phyloP scores from a whole-genome alignment of 2,888 invertebrate genomes.

The Seira ritae region DNA sequence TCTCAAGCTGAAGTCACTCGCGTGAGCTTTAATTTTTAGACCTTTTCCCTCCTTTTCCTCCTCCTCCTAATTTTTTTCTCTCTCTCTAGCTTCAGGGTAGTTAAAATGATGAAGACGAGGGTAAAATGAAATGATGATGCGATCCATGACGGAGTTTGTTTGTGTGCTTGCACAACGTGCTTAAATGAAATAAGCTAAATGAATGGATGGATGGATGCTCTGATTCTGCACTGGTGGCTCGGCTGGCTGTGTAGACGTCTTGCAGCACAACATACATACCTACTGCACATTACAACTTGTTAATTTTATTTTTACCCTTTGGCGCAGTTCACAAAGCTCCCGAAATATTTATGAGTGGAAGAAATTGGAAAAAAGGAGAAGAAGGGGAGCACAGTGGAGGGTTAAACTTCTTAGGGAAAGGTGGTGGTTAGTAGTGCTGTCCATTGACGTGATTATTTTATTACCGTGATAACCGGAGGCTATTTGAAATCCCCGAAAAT shows the following conservation, averaged over 20 bases:
- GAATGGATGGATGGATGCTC: not conserved
- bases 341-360: constrained; percentile 7
- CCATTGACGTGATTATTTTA: constrained; percentile 47
- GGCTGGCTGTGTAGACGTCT: not conserved
- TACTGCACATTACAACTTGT: constrained; percentile 1
- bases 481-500: not conserved
- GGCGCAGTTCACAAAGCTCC: constrained; percentile 11
- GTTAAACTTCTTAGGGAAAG: not conserved
- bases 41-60: not conserved
- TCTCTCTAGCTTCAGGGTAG: not conserved
- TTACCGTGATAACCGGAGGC: constrained; percentile 23
- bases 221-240: no score
- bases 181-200: not conserved
- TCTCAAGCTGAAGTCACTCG: not conserved
- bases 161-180: not conserved
- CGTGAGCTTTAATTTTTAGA: not conserved
- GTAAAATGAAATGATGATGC: not conserved
- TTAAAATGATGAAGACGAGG: not conserved
- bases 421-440: constrained; percentile 11
- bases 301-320: constrained; percentile 35
- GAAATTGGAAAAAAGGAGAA: constrained; percentile 18
- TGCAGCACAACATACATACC: no score
- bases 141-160: no score
- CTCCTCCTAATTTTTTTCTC: not conserved
- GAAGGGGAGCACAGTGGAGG: not conserved